phyloP scores from a whole-genome alignment of 2,797 vertebrate species.

The Brotula barbata region DNA sequence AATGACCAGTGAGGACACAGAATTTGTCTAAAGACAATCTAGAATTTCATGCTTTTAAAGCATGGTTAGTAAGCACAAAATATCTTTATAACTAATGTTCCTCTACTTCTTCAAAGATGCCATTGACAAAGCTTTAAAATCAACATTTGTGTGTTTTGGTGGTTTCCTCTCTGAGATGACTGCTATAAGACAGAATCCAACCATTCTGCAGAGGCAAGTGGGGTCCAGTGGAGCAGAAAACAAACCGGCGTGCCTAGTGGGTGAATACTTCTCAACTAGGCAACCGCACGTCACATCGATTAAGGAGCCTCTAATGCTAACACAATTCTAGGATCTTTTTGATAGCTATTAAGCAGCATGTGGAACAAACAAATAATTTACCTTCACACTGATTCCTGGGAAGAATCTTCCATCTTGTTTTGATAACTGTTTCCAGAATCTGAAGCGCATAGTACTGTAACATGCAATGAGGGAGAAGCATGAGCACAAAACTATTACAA shows the following conservation, averaged over 20 bases:
- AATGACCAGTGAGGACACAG: neutral
- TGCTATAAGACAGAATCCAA: slow-evolving; percentile 50
- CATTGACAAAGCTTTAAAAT: slow-evolving; percentile 32
- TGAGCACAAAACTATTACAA: slow-evolving; percentile 56
- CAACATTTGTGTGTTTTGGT: slow-evolving; percentile 32
- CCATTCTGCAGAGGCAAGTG: slow-evolving; percentile 53
- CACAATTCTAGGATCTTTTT: slow-evolving; percentile 32
- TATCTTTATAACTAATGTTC: neutral
- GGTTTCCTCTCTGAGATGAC: slow-evolving; percentile 45
- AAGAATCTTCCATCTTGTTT: slow-evolving; percentile 99
- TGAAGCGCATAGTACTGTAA: slow-evolving; percentile 99
- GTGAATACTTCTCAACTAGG: slow-evolving; percentile 66
- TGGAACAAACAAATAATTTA: slow-evolving; percentile 66
- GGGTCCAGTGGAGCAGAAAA: slow-evolving; percentile 65
- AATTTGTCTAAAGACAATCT: neutral
- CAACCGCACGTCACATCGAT: slow-evolving; percentile 70
- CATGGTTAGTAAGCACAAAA: neutral
- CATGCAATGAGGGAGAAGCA: slow-evolving; percentile 72
- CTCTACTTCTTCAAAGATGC: slow-evolving; percentile 18
- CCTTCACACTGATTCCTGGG: slow-evolving; percentile 99
- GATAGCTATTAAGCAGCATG: neutral
- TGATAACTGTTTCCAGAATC: slow-evolving; percentile 99
- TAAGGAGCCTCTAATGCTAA: slow-evolving; percentile 67
- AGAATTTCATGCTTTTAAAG: neutral
- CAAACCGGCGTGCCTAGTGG: slow-evolving; percentile 67